Evolutionary conservation across 2,797 vertebrate species (phyloP).

Genomic region (Acanthurus lineatus): DNA sequence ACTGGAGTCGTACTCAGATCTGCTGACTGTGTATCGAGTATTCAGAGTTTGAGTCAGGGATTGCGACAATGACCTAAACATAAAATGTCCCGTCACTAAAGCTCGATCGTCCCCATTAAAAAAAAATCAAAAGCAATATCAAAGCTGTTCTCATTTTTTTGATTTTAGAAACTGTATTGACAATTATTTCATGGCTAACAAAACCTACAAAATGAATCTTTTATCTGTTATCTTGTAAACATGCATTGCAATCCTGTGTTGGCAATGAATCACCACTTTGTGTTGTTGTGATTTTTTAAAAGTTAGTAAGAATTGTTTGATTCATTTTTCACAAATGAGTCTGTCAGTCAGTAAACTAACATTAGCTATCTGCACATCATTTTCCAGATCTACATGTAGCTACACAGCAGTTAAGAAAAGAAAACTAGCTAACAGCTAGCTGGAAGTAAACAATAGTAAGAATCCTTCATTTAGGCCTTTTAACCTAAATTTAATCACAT

Average conservation of each 20-base stretch:
- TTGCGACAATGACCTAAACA: slow-evolving; percentile 19
- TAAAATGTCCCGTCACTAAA: slow-evolving; percentile 22
- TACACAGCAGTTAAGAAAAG: not conserved
- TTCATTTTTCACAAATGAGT: not conserved
- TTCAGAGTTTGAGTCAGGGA: slow-evolving; percentile 22
- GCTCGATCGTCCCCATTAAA: slow-evolving; percentile 20
- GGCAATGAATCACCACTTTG: not conserved
- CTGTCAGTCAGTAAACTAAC: not conserved
- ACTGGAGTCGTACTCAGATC: slow-evolving; percentile 40
- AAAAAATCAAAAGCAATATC: slow-evolving; percentile 23
- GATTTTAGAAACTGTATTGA: slow-evolving; percentile 18
- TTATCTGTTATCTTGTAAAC: not conserved
- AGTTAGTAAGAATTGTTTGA: not conserved
- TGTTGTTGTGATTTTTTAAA: not conserved
- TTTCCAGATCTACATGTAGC: not conserved
- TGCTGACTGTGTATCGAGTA: slow-evolving; percentile 49
- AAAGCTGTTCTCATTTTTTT: slow-evolving; percentile 27
- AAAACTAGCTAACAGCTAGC: not conserved
- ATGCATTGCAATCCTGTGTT: not conserved
- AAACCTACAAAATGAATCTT: not conserved
- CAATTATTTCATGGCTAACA: slow-evolving; percentile 11
- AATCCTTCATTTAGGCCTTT: too few species aligned
- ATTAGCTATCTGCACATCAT: not conserved
- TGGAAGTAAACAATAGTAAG: not conserved
- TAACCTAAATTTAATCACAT: too few species aligned